Base-by-base conservation (phyloP, 2,113 vertebrate genomes). In the Misgurnus mizolepis region DNA sequence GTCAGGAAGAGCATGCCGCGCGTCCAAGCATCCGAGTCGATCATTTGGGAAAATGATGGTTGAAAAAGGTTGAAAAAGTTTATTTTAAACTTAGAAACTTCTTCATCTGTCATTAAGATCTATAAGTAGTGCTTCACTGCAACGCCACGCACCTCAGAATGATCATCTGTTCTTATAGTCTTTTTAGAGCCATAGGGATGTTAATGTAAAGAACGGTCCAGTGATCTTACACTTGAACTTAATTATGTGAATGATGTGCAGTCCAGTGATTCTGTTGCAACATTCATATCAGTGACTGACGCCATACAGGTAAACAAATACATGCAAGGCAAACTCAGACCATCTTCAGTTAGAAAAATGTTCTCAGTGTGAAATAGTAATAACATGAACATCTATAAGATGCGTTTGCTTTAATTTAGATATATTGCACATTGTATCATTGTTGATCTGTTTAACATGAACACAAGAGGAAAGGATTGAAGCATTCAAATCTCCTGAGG, bases 191-290 rank as follows among this genome's bases (percentile, higher is more conserved):
- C 65, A 34, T 39, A 18, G 83, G 50, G 77, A 85, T 50, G 2
- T 1, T 14, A 18, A 61, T 15, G 62, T 18, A 7, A 78, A 76
- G 67, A 83, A 92, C 49, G 88, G 82, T 90, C 84, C 89, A 89
- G 73, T 89, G 89, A 86, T 14, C 77, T 69, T 86, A 76, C 84
- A 86, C 82, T 84, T 71, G 85, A 83, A 34, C 27, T 89, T 90
- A 92, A 92, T 93, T 91, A 92, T 83, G 82, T 82, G 83, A 84
- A 86, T 92, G 90, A 90, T 91, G 84, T 90, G 68, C 90, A 89
- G 88, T 85, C 90, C 89, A 91, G 85, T 90, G 91, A 82, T 56
- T 86, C 79, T 79, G 88, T 84, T 78, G 74, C 84, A 14, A 18
- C 17, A 18, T 58, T 47, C 45, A 47, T 47, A 2, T 47, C 7